Evolutionary conservation across 2,113 vertebrate genomes (phyloP).

Genomic region (Passer montanus): DNA sequence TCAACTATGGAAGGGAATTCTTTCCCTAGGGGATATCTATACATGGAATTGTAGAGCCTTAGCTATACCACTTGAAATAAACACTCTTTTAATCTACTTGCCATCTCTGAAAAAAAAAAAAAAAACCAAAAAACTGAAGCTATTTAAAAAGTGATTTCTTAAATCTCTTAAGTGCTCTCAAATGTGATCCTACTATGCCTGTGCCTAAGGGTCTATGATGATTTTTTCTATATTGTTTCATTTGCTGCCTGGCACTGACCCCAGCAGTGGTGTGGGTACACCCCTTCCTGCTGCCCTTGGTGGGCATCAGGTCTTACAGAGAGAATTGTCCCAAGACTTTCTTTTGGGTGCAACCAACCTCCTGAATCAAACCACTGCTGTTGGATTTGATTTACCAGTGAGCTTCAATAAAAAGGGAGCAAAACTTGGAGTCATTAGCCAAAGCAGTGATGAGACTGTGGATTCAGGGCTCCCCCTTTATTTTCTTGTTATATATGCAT

Average conservation of each 20-base stretch:
- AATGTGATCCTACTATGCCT: background rate
- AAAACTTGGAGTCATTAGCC: background rate
- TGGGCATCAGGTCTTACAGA: rapidly evolving
- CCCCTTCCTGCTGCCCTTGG: background rate
- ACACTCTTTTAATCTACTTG: background rate
- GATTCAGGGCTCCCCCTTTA: background rate
- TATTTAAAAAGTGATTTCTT: background rate
- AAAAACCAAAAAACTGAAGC: background rate
- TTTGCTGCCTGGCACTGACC: background rate
- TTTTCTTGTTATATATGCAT: background rate
- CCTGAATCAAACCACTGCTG: background rate
- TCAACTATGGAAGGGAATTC: background rate
- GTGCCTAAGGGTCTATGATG: background rate
- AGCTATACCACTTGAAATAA: background rate
- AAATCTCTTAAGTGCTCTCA: background rate
- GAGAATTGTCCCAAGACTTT: background rate
- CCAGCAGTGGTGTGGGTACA: background rate
- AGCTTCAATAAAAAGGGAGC: background rate
- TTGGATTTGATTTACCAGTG: background rate
- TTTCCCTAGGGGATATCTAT: background rate
- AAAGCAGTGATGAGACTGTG: background rate
- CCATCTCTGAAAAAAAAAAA: background rate
- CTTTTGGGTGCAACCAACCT: background rate
- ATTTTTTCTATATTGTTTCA: rapidly evolving
- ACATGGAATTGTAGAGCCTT: background rate